These are phyloP conservation scores for Anagyrus pseudococci DNA, from an alignment of 2,888 invertebrate genomes.

Conservation along the genomic window DNA sequence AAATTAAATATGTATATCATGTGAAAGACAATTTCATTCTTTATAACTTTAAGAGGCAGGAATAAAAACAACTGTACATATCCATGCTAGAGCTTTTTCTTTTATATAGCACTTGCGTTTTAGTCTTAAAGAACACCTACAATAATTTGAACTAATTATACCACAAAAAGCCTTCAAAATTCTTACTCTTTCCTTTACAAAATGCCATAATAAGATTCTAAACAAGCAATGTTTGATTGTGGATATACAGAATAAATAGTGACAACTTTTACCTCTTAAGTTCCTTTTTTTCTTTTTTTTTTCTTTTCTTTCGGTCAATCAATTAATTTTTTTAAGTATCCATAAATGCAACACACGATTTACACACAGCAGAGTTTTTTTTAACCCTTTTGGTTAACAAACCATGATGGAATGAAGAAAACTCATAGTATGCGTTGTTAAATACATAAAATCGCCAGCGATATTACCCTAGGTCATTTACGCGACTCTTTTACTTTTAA, in stretches of 20 bases:
- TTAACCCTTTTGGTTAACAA: constrained; percentile 39
- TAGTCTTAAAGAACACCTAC: constrained; percentile 20
- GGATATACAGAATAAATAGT: constrained; percentile 23
- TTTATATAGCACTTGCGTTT: constrained; percentile 10
- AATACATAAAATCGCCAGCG: constrained; percentile 59
- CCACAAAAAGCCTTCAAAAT: constrained; percentile 12
- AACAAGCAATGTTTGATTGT: neutral
- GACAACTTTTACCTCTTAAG: constrained; percentile 11
- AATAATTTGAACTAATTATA: constrained; percentile 20
- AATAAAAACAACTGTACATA: constrained; percentile 27
- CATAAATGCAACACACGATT: constrained; percentile 53
- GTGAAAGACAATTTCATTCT: constrained; percentile 3
- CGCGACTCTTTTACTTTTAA: constrained; percentile 30
- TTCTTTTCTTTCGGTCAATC: constrained; percentile 43
- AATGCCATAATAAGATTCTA: constrained; percentile 7
- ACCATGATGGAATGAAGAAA: constrained; percentile 53
- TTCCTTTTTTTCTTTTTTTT: constrained; percentile 21
- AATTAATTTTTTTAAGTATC: too few relatives aligned
- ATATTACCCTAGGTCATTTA: constrained; percentile 45
- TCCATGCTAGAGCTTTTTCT: constrained; percentile 7
- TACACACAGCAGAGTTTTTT: constrained; percentile 41
- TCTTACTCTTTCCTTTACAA: constrained; percentile 11
- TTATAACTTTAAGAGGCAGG: constrained; percentile 11
- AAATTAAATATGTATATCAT: neutral
- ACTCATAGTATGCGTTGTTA: constrained; percentile 49